These are phyloP conservation scores for Gymnocephalus cernua DNA, from an alignment of 2,113 vertebrate species.

Conservation along the genomic window DNA sequence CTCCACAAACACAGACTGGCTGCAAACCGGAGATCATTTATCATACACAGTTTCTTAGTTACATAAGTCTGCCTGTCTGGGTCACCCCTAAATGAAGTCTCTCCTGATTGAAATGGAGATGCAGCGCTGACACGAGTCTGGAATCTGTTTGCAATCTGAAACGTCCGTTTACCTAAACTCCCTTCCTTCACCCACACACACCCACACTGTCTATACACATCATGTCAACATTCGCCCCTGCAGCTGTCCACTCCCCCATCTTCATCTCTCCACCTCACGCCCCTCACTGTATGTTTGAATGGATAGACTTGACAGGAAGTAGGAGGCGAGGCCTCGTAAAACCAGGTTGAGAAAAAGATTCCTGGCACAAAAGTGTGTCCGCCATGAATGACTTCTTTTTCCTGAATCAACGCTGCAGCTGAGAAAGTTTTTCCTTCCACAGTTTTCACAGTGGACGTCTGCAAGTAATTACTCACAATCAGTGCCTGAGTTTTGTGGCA, in stretches of 20 bases:
- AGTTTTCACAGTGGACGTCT: neutral
- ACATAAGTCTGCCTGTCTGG: no score
- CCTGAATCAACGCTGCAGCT: neutral
- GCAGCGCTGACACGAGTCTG: neutral
- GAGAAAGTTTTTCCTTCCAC: slow-evolving; percentile 1
- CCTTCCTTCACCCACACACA: neutral
- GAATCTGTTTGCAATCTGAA: slow-evolving; percentile 22
- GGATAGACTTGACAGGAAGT: slow-evolving; percentile 17
- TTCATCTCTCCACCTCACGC: neutral
- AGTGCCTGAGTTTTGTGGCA: neutral
- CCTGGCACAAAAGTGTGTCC: neutral
- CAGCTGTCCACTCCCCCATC: slow-evolving; percentile 2
- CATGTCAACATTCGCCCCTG: neutral
- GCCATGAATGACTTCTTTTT: neutral
- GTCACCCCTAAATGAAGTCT: neutral
- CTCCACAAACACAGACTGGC: neutral
- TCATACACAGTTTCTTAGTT: no score
- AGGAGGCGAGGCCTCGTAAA: neutral
- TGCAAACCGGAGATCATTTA: no score
- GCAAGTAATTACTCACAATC: slow-evolving; percentile 8
- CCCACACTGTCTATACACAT: neutral
- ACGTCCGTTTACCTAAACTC: neutral
- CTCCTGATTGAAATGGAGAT: neutral
- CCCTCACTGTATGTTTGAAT: slow-evolving; percentile 4
- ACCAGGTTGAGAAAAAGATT: slow-evolving; percentile 13